Evolutionary conservation across 2,888 invertebrate species (phyloP).

Genomic region (Lathronympha strigana): DNA sequence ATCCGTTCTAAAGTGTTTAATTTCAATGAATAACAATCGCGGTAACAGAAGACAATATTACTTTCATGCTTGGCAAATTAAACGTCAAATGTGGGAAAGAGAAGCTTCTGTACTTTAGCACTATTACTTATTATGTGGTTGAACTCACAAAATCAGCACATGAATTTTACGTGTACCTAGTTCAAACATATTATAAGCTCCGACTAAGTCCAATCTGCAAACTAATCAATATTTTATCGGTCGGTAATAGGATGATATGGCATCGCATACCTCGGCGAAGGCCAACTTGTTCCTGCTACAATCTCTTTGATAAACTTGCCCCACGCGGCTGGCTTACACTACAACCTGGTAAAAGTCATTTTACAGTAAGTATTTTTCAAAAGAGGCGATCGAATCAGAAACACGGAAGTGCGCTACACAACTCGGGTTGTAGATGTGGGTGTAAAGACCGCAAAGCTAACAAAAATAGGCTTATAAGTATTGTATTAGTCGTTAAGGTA

Average conservation of each 20-base stretch:
- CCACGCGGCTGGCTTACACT: constrained; percentile 36
- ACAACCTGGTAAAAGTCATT: not conserved
- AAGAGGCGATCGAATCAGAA: not conserved
- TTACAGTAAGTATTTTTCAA: not conserved
- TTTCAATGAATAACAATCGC: no score
- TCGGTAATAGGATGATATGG: constrained; percentile 47
- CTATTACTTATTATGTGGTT: not conserved
- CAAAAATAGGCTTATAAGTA: no score
- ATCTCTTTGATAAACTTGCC: constrained; percentile 62
- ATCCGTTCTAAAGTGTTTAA: no score
- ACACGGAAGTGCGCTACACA: no score
- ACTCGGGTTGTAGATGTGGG: no score
- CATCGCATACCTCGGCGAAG: constrained; percentile 51
- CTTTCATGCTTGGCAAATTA: no score
- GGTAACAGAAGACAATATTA: no score
- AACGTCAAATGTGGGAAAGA: no score
- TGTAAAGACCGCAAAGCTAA: no score
- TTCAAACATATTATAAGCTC: not conserved
- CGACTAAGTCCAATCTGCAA: constrained; percentile 5
- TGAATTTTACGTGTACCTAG: not conserved
- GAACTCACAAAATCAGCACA: not conserved
- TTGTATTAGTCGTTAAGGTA: no score
- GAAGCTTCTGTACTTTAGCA: no score
- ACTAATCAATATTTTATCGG: constrained; percentile 45
- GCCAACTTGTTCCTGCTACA: constrained; percentile 70